A percentile compares a stretch with the other conserved stretches of the same genome.
Evolutionary conservation across 2,888 invertebrate genomes (phyloP).

Genomic region (Periphyllus acericola): DNA sequence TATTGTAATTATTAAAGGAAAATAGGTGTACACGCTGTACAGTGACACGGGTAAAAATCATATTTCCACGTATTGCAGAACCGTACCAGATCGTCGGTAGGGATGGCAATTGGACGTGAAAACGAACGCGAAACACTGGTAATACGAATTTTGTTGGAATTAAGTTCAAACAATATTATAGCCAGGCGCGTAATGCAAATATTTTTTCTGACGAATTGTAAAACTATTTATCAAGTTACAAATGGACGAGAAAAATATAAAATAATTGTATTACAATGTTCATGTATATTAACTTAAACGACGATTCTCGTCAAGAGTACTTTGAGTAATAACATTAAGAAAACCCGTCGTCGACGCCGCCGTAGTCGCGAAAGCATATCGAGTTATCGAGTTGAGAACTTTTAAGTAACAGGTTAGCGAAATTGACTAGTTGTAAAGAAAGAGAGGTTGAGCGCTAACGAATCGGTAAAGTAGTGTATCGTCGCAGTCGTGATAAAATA

Average conservation of each 20-base stretch:
- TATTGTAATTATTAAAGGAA: not conserved
- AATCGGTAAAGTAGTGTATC: not conserved
- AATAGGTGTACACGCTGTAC: not conserved
- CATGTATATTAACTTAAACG: not conserved
- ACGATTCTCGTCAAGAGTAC: not conserved
- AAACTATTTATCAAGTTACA: not conserved
- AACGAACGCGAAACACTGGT: no score
- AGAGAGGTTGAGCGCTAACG: not conserved
- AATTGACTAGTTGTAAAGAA: not conserved
- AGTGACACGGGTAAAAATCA: not conserved
- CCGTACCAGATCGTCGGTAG: not conserved
- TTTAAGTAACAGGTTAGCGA: constrained; percentile 47
- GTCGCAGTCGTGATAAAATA: not conserved
- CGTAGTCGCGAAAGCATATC: not conserved
- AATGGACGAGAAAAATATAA: not conserved
- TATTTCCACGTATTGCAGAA: not conserved
- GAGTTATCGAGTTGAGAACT: constrained; percentile 24
- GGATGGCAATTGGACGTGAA: no score
- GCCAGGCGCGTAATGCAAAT: not conserved
- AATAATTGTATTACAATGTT: not conserved
- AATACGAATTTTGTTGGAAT: not conserved
- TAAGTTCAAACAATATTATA: not conserved
- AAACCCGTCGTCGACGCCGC: not conserved
- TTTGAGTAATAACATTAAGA: constrained; percentile 14
- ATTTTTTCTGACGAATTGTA: not conserved